These are phyloP conservation scores for Penaeus japonicus DNA, from an alignment of 1,140 invertebrate genomes.

Conservation along the genomic window DNA sequence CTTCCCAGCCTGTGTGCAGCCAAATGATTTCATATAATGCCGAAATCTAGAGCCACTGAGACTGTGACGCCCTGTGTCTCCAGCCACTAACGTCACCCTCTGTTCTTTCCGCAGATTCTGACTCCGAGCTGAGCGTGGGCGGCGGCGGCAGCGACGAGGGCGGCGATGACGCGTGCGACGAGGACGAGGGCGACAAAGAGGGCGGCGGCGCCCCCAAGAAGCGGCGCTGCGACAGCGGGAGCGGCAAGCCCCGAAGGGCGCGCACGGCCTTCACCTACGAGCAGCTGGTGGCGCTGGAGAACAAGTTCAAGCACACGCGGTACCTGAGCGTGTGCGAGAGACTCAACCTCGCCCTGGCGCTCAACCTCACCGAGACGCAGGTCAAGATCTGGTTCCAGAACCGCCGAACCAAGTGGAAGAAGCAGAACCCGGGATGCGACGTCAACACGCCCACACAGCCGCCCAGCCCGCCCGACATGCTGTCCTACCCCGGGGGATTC, in stretches of 20 bases:
- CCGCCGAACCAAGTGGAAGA: conserved; percentile 50
- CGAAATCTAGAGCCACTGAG: too few relatives aligned
- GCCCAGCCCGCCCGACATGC: conserved; percentile 34
- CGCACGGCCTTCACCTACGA: conserved; percentile 99
- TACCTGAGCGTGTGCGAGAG: conserved; percentile 49
- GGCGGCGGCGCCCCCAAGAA: conserved; percentile 46
- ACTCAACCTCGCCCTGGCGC: conserved; percentile 44
- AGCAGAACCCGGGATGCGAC: conserved; percentile 45
- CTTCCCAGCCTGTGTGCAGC: too few relatives aligned
- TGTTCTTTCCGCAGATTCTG: conserved; percentile 21
- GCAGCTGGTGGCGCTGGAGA: conserved; percentile 85
- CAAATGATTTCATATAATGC: too few relatives aligned
- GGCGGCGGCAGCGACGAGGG: conserved; percentile 19
- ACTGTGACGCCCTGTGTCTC: too few relatives aligned
- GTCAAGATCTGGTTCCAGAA: conserved; percentile 54
- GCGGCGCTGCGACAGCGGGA: conserved; percentile 64
- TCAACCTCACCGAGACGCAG: conserved; percentile 52
- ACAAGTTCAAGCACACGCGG: conserved; percentile 48
- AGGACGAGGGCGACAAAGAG: neutral
- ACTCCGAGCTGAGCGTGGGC: conserved; percentile 32
- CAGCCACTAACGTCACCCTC: neutral
- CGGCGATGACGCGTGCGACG: conserved; percentile 18
- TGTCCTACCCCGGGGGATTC: conserved; percentile 34
- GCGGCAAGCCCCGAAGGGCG: conserved; percentile 88
- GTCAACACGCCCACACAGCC: conserved; percentile 49